Conservation (phyloP, 2,113 vertebrate species). For the Pituophis catenifer region DNA sequence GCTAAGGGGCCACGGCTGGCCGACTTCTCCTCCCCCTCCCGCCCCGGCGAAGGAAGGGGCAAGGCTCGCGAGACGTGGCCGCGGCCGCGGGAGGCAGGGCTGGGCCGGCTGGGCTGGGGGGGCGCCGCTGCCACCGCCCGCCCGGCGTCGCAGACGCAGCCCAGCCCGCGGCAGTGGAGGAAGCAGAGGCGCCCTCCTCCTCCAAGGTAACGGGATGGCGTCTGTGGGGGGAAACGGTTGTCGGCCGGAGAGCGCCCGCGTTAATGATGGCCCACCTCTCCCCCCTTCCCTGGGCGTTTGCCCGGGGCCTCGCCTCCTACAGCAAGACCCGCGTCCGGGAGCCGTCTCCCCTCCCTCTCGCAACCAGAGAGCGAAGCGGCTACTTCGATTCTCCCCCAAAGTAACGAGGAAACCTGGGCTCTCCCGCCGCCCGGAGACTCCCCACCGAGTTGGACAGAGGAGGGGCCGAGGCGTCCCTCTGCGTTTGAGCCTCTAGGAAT, state of each 20-base stretch:
- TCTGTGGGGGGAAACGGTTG: neutral
- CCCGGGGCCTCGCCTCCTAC: neutral
- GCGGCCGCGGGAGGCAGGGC: neutral
- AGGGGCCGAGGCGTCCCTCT: neutral
- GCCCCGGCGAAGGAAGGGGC: neutral
- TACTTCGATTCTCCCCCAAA: neutral
- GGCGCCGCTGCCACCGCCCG: neutral
- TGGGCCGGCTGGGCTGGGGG: neutral
- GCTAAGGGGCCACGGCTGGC: neutral
- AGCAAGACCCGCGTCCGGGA: neutral
- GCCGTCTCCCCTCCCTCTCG: neutral
- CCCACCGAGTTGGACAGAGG: neutral
- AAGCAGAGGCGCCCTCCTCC: neutral
- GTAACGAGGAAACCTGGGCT: neutral
- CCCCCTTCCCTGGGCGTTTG: neutral
- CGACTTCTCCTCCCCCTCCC: neutral
- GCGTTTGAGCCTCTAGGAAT: neutral
- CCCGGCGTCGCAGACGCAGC: neutral
- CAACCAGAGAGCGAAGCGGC: neutral
- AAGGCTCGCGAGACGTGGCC: neutral
- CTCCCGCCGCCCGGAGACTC: neutral
- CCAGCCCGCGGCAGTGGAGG: neutral
- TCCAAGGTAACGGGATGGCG: neutral
- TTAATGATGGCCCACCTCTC: neutral
- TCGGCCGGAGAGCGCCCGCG: neutral